phyloP scores from a whole-genome alignment of 2,888 invertebrate species.

The Lydus trimaculatus region DNA sequence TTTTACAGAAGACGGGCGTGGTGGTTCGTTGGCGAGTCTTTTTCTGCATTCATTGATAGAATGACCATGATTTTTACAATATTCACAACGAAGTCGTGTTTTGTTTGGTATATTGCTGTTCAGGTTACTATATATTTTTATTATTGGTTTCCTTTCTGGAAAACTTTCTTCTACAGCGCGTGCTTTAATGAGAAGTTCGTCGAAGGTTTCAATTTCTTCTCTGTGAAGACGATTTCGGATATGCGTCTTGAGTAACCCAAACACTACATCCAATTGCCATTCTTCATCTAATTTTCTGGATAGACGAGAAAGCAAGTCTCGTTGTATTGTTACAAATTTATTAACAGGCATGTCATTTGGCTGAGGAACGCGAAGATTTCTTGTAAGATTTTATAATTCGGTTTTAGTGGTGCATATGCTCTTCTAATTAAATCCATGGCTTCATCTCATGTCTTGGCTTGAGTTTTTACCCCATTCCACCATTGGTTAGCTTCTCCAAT shows the following conservation, averaged over 20 bases:
- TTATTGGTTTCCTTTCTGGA: neutral
- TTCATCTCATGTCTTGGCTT: constrained; percentile 25
- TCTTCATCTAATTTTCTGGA: constrained; percentile 32
- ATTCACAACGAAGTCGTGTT: constrained; percentile 13
- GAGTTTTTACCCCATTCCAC: constrained; percentile 30
- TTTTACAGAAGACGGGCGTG: neutral
- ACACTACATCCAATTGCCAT: constrained; percentile 36
- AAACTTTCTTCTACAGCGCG: constrained; percentile 11
- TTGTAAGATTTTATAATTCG: constrained; percentile 33
- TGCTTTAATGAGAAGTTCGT: constrained; percentile 15
- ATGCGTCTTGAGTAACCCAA: constrained; percentile 23
- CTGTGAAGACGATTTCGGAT: constrained; percentile 10
- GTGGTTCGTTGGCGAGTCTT: neutral
- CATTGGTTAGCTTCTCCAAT: constrained; percentile 24
- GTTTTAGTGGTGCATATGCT: constrained; percentile 32
- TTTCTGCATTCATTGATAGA: constrained; percentile 14
- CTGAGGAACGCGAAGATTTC: constrained; percentile 32
- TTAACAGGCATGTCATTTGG: constrained; percentile 15
- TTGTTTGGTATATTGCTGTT: neutral
- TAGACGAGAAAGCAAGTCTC: constrained; percentile 32
- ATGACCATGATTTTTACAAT: constrained; percentile 17
- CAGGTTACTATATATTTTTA: neutral
- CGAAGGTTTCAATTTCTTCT: constrained; percentile 11
- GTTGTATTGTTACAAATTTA: constrained; percentile 31
- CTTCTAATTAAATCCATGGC: constrained; percentile 24